Evolutionary conservation across 2,113 vertebrate genomes (phyloP).

Genomic region (Crotophaga sulcirostris): DNA sequence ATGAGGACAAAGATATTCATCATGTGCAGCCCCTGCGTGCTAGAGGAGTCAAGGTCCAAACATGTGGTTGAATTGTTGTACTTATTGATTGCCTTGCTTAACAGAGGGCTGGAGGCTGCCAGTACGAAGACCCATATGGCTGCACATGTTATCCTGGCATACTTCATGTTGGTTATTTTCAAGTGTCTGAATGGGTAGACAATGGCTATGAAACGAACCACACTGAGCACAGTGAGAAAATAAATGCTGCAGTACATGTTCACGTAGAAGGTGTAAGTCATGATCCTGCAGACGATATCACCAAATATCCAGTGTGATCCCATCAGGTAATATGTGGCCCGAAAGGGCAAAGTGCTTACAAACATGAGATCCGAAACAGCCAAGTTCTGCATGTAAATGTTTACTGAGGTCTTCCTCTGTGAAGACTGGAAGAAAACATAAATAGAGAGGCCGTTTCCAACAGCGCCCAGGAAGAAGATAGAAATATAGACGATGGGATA

Average conservation of each 20-base stretch:
- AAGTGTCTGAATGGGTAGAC: slow-evolving; percentile 62
- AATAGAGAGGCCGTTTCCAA: slow-evolving; percentile 75
- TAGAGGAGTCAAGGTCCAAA: slow-evolving; percentile 66
- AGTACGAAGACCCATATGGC: slow-evolving; percentile 72
- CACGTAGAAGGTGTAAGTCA: slow-evolving; percentile 76
- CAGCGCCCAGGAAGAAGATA: slow-evolving; percentile 69
- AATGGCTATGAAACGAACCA: slow-evolving; percentile 75
- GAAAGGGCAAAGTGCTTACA: slow-evolving; percentile 75
- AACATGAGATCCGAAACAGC: slow-evolving; percentile 80
- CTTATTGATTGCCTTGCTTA: not conserved
- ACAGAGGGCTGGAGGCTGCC: slow-evolving; percentile 40
- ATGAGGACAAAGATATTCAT: slow-evolving; percentile 71
- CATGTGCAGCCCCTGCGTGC: not conserved
- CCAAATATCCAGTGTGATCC: slow-evolving; percentile 74
- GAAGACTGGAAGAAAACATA: slow-evolving; percentile 72
- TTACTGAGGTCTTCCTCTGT: slow-evolving; percentile 50
- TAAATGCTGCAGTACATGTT: slow-evolving; percentile 86
- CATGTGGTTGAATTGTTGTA: slow-evolving; percentile 6
- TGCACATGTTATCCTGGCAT: slow-evolving; percentile 52
- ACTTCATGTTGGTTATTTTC: slow-evolving; percentile 33
- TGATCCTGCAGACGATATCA: slow-evolving; percentile 71
- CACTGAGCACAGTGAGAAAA: slow-evolving; percentile 75
- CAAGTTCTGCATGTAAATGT: slow-evolving; percentile 81
- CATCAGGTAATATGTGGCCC: slow-evolving; percentile 73
- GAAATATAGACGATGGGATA: slow-evolving; percentile 71